Conservation (phyloP, 2,797 vertebrate species). For the Anolis apletophallus region DNA sequence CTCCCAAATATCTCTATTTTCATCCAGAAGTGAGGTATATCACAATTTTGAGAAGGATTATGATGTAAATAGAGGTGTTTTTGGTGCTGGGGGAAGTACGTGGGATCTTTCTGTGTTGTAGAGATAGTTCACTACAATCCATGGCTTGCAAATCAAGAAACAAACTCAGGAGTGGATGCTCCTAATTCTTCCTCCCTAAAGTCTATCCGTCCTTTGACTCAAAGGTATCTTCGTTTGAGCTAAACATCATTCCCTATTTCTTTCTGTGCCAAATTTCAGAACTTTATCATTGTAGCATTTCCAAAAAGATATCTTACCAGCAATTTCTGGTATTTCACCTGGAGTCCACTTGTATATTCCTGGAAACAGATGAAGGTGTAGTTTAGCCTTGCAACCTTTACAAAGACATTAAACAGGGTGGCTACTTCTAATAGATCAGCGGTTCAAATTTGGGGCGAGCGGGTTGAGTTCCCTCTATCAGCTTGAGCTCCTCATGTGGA, state of each 20-base stretch:
- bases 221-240: not conserved
- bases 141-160: not conserved
- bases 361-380: conserved; percentile 63
- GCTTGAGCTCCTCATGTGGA: too few species aligned
- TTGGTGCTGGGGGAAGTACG: too few species aligned
- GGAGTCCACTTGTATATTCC: conserved; percentile 83
- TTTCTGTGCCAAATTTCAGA: not conserved
- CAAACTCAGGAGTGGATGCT: too few species aligned
- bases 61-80: too few species aligned
- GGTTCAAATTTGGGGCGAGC: too few species aligned
- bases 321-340: conserved; percentile 90
- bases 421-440: too few species aligned
- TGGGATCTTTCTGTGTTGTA: too few species aligned
- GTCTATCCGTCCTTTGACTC: not conserved
- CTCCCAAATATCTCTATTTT: too few species aligned
- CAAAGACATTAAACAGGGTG: not conserved
- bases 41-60: too few species aligned
- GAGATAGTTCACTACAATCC: not conserved
- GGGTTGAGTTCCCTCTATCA: too few species aligned
- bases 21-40: too few species aligned
- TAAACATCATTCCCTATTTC: not conserved
- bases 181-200: not conserved
- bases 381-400: not conserved
- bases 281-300: not conserved
- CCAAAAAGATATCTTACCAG: conserved; percentile 81